phyloP scores from a whole-genome alignment of 1,140 invertebrate genomes.

The Aphaenogaster floridana region DNA sequence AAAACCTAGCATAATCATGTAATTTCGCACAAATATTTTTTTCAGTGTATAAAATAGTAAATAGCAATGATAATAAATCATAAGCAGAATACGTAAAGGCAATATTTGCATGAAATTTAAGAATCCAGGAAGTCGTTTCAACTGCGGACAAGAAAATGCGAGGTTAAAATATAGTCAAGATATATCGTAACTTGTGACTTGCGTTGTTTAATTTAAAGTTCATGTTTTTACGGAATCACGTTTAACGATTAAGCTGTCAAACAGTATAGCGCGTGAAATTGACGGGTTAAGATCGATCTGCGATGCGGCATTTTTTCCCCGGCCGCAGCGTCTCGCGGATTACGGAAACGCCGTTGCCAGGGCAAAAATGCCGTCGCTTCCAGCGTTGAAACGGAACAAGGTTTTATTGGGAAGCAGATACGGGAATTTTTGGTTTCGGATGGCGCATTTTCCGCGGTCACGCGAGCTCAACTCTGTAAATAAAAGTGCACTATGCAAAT shows the following conservation, averaged over 20 bases:
- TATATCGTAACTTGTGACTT: not conserved
- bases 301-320: not conserved
- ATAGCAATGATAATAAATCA: not conserved
- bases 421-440: not conserved
- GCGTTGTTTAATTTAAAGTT: not conserved
- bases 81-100: not conserved
- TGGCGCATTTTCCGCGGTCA: not conserved
- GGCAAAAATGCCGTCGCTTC: not conserved
- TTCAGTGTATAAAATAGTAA: not conserved
- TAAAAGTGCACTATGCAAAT: conserved; percentile 68
- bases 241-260: conserved; percentile 10
- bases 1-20: no score
- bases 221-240: conserved; percentile 8
- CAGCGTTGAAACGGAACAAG: not conserved
- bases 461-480: conserved; percentile 45
- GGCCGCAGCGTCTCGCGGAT: not conserved
- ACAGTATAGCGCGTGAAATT: not conserved
- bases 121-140: not conserved
- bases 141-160: not conserved
- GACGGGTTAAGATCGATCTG: not conserved
- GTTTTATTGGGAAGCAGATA: conserved; percentile 35
- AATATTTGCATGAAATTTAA: not conserved
- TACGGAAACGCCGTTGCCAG: not conserved
- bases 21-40: no score
- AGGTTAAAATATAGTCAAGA: not conserved